phyloP scores from a whole-genome alignment of 2,888 invertebrate genomes.

The Habrosyne pyritoides region DNA sequence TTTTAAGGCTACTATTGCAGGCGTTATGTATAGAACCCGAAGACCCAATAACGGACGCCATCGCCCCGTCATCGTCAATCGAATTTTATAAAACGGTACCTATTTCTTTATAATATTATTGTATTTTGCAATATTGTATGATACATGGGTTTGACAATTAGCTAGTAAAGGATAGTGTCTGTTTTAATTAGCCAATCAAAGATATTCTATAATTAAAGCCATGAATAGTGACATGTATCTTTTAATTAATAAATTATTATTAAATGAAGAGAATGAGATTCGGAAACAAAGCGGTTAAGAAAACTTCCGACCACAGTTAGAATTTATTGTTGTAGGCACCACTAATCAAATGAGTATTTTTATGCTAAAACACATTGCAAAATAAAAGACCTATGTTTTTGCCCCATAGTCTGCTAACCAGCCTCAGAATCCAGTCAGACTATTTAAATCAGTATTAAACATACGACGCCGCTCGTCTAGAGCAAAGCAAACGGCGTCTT shows the following conservation, averaged over 20 bases:
- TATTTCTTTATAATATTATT: slow-evolving; percentile 57
- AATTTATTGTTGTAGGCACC: too few relatives aligned
- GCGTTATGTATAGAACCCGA: slow-evolving; percentile 47
- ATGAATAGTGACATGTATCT: too few relatives aligned
- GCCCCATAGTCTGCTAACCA: neutral
- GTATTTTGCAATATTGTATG: slow-evolving; percentile 29
- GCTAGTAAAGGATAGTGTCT: too few relatives aligned
- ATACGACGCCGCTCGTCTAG: slow-evolving; percentile 44
- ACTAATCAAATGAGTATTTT: too few relatives aligned
- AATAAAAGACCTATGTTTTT: neutral
- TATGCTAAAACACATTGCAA: neutral
- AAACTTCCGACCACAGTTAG: too few relatives aligned
- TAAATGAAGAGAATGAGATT: too few relatives aligned
- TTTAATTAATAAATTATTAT: too few relatives aligned
- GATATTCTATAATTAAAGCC: too few relatives aligned
- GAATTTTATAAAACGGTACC: slow-evolving; percentile 54
- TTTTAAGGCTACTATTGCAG: slow-evolving; percentile 27
- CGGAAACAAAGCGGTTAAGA: too few relatives aligned
- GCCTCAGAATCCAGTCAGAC: slow-evolving; percentile 15
- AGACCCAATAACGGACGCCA: slow-evolving; percentile 65
- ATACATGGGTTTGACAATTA: neutral
- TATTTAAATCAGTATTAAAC: slow-evolving; percentile 51
- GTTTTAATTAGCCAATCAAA: too few relatives aligned
- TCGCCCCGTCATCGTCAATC: slow-evolving; percentile 63
- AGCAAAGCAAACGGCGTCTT: slow-evolving; percentile 61